Conservation (phyloP, 2,888 invertebrate genomes). For the Apamea anceps region DNA sequence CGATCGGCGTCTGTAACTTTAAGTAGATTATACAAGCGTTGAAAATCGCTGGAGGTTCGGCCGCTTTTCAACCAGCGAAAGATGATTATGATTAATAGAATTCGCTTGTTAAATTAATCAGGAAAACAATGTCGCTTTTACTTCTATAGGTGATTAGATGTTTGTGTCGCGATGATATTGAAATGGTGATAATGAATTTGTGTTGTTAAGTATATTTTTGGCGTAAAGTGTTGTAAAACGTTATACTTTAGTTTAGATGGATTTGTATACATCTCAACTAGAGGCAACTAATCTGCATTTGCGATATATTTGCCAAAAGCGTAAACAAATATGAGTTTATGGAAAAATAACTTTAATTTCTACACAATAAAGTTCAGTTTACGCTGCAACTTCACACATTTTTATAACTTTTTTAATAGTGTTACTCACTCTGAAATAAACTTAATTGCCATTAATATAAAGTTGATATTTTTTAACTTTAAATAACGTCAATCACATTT, state of each 20-base stretch:
- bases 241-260: background rate
- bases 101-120: conserved; percentile 74
- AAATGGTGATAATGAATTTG: conserved; percentile 11
- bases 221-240: background rate
- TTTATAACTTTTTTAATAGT: too few species aligned
- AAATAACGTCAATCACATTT: background rate
- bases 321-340: too few species aligned
- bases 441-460: too few species aligned
- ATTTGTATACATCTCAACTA: background rate
- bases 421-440: too few species aligned
- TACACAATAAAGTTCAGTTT: too few species aligned
- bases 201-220: background rate
- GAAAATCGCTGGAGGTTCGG: conserved; percentile 67
- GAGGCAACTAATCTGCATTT: background rate
- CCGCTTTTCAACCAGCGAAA: conserved; percentile 46
- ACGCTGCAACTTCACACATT: too few species aligned
- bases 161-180: conserved; percentile 16
- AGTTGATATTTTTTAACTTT: too few species aligned
- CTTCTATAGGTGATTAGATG: conserved; percentile 28
- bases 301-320: too few species aligned
- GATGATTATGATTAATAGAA: conserved; percentile 76
- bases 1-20: conserved; percentile 42
- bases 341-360: too few species aligned
- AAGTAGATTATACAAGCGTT: conserved; percentile 61
- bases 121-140: conserved; percentile 54